phyloP scores from a whole-genome alignment of 2,888 invertebrate species.

The Arctia plantaginis region DNA sequence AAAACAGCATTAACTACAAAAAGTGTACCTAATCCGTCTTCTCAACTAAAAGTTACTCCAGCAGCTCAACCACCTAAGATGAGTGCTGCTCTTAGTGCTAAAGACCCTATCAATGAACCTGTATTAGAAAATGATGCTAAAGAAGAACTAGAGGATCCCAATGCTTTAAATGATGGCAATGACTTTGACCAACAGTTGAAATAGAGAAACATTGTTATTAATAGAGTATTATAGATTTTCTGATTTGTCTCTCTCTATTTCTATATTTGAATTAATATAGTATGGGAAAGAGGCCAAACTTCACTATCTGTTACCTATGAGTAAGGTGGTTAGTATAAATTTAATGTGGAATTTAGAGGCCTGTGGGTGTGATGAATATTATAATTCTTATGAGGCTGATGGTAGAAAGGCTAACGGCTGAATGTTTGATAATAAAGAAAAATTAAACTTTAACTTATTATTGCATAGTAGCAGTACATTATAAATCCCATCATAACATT shows the following conservation, averaged over 20 bases:
- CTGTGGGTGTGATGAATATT: conserved; percentile 49
- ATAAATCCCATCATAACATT: background rate
- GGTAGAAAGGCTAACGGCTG: conserved; percentile 42
- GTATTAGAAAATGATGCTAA: conserved; percentile 81
- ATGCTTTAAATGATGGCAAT: conserved; percentile 74
- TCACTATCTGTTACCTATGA: background rate
- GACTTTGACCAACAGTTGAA: conserved; percentile 75
- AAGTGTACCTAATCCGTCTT: conserved; percentile 66
- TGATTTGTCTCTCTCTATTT: conserved; percentile 6
- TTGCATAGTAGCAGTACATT: background rate
- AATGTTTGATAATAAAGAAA: conserved; percentile 6
- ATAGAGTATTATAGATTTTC: background rate
- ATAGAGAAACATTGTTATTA: conserved; percentile 29
- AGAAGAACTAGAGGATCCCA: conserved; percentile 81
- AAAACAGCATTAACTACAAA: conserved; percentile 74
- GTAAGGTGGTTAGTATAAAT: conserved; percentile 10
- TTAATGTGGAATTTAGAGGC: conserved; percentile 35
- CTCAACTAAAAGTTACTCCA: conserved; percentile 73
- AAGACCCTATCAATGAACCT: conserved; percentile 74
- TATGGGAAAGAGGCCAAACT: background rate
- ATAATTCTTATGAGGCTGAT: conserved; percentile 46
- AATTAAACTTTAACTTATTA: background rate
- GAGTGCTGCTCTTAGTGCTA: conserved; percentile 72
- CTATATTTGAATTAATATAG: conserved; percentile 1
- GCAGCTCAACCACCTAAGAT: conserved; percentile 76